Conservation (phyloP, 2,113 vertebrate genomes). For the Nasalis larvatus region DNA sequence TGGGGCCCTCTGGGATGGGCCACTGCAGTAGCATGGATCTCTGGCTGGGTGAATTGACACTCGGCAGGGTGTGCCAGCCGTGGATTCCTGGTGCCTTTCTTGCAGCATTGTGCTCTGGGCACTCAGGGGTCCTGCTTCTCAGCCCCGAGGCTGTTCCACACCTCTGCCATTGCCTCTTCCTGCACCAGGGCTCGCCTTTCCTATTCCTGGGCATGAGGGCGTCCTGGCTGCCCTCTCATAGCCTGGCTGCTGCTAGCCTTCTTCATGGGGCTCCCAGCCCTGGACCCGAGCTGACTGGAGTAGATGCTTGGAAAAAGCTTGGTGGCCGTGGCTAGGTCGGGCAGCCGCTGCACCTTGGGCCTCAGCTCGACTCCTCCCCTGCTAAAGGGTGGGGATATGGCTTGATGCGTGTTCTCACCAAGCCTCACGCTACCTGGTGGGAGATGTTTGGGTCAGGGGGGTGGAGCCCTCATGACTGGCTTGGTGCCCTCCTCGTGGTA, state of each 20-base stretch:
- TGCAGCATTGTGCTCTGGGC: no score
- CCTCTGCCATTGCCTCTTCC: not conserved
- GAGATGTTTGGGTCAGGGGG: no score
- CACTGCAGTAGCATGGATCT: not conserved
- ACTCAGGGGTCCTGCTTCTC: not conserved
- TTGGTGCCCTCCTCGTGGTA: no score
- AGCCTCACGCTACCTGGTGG: no score
- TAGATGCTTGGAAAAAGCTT: not conserved
- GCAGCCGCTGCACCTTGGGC: no score
- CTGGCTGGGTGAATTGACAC: not conserved
- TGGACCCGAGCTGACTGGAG: not conserved
- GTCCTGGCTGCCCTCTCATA: not conserved
- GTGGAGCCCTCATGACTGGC: no score
- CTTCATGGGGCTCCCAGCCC: not conserved
- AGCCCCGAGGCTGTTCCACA: rapidly evolving
- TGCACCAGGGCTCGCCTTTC: no score
- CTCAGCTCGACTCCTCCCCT: not conserved
- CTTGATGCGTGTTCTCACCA: no score
- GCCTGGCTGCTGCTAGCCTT: not conserved
- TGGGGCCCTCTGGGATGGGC: not conserved
- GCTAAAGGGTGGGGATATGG: not conserved
- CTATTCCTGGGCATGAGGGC: not conserved
- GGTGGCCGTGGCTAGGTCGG: not conserved
- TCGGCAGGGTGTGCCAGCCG: rapidly evolving
- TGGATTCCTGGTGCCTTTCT: not conserved